Percentiles rank a stretch among this genome's conserved stretches.
These are phyloP conservation scores for Lipophrys pholis DNA, from an alignment of 2,113 vertebrate genomes.

Conservation along the genomic window DNA sequence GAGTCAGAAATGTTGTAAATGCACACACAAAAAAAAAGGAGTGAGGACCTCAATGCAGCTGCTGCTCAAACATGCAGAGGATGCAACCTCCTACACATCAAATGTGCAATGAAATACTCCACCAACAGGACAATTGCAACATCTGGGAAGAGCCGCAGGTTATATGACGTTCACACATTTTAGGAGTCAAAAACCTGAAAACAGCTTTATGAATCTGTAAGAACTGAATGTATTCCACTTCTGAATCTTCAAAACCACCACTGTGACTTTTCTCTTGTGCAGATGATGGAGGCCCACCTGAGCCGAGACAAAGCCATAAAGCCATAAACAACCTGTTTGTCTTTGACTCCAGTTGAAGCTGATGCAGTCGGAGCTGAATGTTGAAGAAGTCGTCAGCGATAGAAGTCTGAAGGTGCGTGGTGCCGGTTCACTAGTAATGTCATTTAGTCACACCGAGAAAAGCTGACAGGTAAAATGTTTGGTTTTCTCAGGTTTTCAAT, in stretches of 20 bases:
- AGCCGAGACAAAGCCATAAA: slow-evolving; percentile 95
- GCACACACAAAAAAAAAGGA: too few relatives aligned
- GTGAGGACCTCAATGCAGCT: too few relatives aligned
- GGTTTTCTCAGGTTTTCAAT: slow-evolving; percentile 86
- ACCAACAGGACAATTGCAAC: too few relatives aligned
- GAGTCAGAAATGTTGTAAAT: too few relatives aligned
- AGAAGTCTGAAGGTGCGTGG: slow-evolving; percentile 94
- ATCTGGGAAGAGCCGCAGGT: too few relatives aligned
- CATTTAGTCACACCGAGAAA: not conserved
- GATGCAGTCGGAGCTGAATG: slow-evolving; percentile 97
- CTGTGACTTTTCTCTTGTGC: slow-evolving; percentile 4
- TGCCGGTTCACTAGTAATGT: not conserved
- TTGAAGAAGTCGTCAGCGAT: slow-evolving; percentile 99
- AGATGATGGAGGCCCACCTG: slow-evolving; percentile 91
- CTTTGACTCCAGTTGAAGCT: slow-evolving; percentile 90
- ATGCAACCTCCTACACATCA: too few relatives aligned
- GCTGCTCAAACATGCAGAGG: too few relatives aligned
- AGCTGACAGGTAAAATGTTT: not conserved
- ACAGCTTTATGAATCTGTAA: slow-evolving; percentile 94
- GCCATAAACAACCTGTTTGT: slow-evolving; percentile 77
- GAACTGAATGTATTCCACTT: slow-evolving; percentile 54
- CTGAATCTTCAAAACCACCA: not conserved
- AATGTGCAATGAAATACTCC: too few relatives aligned
- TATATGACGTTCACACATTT: too few relatives aligned
- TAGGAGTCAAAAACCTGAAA: too few relatives aligned